A percentile compares a stretch with the other conserved stretches of the same genome.
Conservation (phyloP, 1,140 invertebrate genomes). For the Heliconius nattereri region DNA sequence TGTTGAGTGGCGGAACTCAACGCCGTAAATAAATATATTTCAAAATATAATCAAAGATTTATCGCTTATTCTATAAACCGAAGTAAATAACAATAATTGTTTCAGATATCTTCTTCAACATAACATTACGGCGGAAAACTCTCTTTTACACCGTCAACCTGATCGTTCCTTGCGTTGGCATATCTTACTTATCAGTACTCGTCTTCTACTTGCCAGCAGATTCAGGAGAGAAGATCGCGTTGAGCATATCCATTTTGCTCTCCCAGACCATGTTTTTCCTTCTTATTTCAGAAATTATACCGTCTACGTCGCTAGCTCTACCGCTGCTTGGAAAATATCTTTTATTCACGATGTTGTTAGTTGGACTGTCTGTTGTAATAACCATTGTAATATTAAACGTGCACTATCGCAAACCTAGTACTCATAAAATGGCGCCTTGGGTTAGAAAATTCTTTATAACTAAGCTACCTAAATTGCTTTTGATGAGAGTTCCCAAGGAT, state of each 20-base stretch:
- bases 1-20: too few relatives aligned
- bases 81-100: constrained; percentile 44
- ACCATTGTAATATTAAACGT: constrained; percentile 99
- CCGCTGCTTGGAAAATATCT: constrained; percentile 99
- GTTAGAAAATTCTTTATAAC: constrained; percentile 94
- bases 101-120: constrained; percentile 98
- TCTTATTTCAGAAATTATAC: constrained; percentile 98
- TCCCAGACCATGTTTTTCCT: constrained; percentile 99
- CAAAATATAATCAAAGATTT: too few relatives aligned
- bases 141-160: constrained; percentile 98
- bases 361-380: constrained; percentile 97
- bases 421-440: constrained; percentile 98
- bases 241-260: constrained; percentile 98
- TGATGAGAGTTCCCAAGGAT: constrained; percentile 93
- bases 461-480: constrained; percentile 89
- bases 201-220: constrained; percentile 99
- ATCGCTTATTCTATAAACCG: too few relatives aligned
- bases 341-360: constrained; percentile 98
- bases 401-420: constrained; percentile 99
- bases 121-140: constrained; percentile 96
- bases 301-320: constrained; percentile 97
- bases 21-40: too few relatives aligned
- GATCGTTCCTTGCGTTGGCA: constrained; percentile 96
- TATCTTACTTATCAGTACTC: constrained; percentile 93
- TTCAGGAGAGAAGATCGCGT: constrained; percentile 98